Conservation (phyloP, 2,113 vertebrate genomes). For the Antennarius striatus region DNA sequence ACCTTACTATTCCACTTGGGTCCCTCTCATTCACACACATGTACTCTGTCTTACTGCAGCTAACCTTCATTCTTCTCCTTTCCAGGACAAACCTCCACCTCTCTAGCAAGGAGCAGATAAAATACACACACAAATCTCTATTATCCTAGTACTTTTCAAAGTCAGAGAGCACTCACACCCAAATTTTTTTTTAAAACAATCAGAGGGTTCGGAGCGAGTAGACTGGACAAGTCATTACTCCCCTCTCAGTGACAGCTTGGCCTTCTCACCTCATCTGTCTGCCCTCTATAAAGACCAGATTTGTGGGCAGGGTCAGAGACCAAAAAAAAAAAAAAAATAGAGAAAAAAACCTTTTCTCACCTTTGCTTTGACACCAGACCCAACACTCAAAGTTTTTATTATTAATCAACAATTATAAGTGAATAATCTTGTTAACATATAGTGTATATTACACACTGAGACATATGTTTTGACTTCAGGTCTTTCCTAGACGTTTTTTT, state of each 20-base stretch:
- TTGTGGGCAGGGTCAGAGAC: constrained; percentile 36
- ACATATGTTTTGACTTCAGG: too few species aligned
- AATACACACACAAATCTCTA: constrained; percentile 28
- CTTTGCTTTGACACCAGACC: constrained; percentile 24
- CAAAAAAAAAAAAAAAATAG: background rate
- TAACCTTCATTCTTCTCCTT: too few species aligned
- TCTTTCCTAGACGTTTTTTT: too few species aligned
- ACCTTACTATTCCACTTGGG: too few species aligned
- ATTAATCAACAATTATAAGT: too few species aligned
- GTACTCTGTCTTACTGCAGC: too few species aligned
- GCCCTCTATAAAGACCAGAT: constrained; percentile 59
- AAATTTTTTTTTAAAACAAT: constrained; percentile 68
- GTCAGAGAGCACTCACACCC: constrained; percentile 58
- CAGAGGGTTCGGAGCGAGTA: constrained; percentile 58
- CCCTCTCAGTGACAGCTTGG: constrained; percentile 65
- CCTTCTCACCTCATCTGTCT: constrained; percentile 77
- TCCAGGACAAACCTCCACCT: too few species aligned
- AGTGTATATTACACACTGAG: too few species aligned
- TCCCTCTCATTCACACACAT: too few species aligned
- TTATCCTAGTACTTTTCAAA: constrained; percentile 76
- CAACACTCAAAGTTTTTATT: constrained; percentile 3
- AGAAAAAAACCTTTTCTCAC: constrained; percentile 27
- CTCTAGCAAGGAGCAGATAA: constrained; percentile 6
- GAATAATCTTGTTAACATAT: too few species aligned
- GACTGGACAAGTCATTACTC: constrained; percentile 69